These are phyloP conservation scores for Mongoloraphidia duomilia DNA, from an alignment of 2,888 invertebrate genomes.

Conservation along the genomic window DNA sequence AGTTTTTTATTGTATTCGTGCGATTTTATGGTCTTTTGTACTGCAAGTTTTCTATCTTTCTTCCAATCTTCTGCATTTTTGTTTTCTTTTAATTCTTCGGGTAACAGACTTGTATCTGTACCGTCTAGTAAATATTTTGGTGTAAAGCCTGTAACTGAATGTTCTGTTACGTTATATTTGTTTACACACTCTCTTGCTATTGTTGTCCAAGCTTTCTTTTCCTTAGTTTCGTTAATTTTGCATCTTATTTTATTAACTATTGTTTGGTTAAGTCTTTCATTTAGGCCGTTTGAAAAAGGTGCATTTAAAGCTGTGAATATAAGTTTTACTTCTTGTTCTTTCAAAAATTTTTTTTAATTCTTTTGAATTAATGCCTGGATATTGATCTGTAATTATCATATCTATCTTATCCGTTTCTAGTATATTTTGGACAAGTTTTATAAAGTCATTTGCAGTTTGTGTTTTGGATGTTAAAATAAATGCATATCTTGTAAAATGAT, in stretches of 20 bases:
- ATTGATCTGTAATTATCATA: conserved; percentile 16
- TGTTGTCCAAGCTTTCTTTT: conserved; percentile 10
- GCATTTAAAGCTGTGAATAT: conserved; percentile 11
- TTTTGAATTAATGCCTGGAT: conserved; percentile 17
- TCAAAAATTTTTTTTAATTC: conserved; percentile 17
- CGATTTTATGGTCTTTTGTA: background rate
- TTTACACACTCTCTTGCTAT: conserved; percentile 11
- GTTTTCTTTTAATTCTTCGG: background rate
- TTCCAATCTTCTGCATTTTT: background rate
- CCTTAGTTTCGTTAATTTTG: conserved; percentile 8
- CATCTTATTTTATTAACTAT: too few species aligned
- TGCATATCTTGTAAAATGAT: conserved; percentile 18
- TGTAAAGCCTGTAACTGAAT: conserved; percentile 11
- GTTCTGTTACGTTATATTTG: conserved; percentile 12
- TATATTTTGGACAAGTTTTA: conserved; percentile 13
- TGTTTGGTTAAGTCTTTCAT: too few species aligned
- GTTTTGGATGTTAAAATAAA: conserved; percentile 16
- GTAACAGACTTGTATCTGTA: background rate
- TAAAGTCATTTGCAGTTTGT: conserved; percentile 17
- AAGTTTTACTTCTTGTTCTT: conserved; percentile 9
- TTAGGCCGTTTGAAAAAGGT: too few species aligned
- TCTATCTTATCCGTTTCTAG: conserved; percentile 9
- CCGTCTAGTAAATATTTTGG: conserved; percentile 8
- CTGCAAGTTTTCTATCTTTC: background rate
- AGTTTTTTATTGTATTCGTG: conserved; percentile 16